These are phyloP conservation scores for Chrysocyon brachyurus DNA, from an alignment of 2,797 vertebrate genomes.

Conservation along the genomic window DNA sequence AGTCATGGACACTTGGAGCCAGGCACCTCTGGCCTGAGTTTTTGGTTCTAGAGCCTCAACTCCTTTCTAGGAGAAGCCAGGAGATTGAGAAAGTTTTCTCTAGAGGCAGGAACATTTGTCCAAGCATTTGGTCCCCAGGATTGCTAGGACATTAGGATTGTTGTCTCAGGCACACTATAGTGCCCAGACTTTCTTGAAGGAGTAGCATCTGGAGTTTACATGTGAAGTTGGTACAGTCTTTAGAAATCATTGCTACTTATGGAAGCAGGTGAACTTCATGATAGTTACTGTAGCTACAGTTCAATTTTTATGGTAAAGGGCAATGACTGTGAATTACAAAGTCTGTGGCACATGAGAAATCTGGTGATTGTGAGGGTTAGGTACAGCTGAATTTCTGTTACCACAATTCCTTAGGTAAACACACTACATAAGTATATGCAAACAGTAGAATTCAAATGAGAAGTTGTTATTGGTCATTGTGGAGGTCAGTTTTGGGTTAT, in stretches of 20 bases:
- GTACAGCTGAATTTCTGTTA: background rate
- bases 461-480: background rate
- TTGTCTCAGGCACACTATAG: background rate
- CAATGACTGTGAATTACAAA: background rate
- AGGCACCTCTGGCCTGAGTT: background rate
- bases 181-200: background rate
- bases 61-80: background rate
- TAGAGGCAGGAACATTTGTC: background rate
- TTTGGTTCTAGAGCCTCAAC: background rate
- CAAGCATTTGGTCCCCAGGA: background rate
- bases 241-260: background rate
- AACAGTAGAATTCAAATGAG: background rate
- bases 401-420: background rate
- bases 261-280: background rate
- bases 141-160: background rate
- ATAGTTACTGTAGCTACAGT: background rate
- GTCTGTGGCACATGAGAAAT: background rate
- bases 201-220: background rate
- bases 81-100: background rate
- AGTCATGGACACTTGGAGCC: background rate
- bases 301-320: background rate
- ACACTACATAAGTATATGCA: background rate
- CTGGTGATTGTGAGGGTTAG: background rate
- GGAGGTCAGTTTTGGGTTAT: background rate
- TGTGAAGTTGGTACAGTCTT: background rate